Evolutionary conservation across 2,888 invertebrate genomes (phyloP), one percentile per base, ranked within the genome.

Genomic region (Pollenia amentaria): DNA sequence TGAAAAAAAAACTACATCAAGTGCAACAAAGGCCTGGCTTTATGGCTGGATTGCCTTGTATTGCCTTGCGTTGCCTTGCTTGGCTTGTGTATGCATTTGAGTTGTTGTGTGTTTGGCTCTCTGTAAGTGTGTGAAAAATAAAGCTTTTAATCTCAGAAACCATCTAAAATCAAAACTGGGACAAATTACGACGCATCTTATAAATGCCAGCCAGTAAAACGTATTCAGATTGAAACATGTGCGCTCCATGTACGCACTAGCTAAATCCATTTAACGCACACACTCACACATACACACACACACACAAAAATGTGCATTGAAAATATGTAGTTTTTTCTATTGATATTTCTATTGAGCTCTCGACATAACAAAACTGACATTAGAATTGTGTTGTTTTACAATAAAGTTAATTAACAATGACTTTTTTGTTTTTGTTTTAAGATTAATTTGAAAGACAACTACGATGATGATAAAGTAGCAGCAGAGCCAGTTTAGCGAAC

Each of bases 171-270:
- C 70, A 77, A 89, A 90, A 89, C 88, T 90, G 82, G 90, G 90
- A 87, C 90, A 90, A 89, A 88, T 85, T 89, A 88, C 89, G 88
- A 86, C 88, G 87, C 85, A 88, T 87, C 87, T 83, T 85, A 76
- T 44, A 84, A 84, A 75, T 73, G 40, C 60, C 51, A 82, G 51
- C 60, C 40, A 48, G 65, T 21, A 65, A 75, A 76, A 16, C 69
- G 60, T 44, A 75, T 40, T n/a, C 18, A 70, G 60, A 76, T 44
- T 16, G 40, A 75, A 82, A 75, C 75, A 82, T 82, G 67, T 69
- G 81, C 79, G 29, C 73, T 62, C 60, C 40, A 76, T 44, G 44
- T 53, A 80, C 70, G 73, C 70, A 70, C 42, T 73, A 29, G 42
- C 67, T 48, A 67, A 65, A 73, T 65, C 65, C 48, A 60, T 29